Conservation (phyloP, 2,888 invertebrate species). For the Hetaerina titia region DNA sequence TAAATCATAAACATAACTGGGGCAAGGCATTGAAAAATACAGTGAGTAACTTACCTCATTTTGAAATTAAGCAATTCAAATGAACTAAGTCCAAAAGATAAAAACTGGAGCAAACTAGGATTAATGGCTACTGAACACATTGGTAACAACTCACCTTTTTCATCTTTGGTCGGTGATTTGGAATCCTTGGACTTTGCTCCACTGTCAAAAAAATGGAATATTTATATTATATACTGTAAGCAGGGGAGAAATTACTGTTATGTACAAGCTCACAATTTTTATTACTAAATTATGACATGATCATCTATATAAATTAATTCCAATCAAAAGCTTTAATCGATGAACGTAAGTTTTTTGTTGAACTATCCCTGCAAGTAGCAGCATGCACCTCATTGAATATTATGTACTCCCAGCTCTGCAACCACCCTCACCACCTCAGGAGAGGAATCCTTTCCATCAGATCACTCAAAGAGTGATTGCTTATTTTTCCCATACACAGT, state of each 20-base stretch:
- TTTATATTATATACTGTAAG: neutral
- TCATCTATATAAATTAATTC: neutral
- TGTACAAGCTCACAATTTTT: neutral
- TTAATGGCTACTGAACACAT: neutral
- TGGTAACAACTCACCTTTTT: slow-evolving; percentile 70
- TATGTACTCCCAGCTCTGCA: slow-evolving; percentile 42
- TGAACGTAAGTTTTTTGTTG: slow-evolving; percentile 51
- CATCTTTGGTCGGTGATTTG: slow-evolving; percentile 69
- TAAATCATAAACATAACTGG: too few relatives aligned
- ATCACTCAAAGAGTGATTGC: neutral
- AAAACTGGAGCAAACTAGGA: neutral
- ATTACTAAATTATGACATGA: neutral
- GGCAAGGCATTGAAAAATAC: too few relatives aligned
- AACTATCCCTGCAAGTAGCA: slow-evolving; percentile 66
- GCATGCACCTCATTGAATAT: slow-evolving; percentile 53
- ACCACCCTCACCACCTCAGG: slow-evolving; percentile 54
- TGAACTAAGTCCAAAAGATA: neutral
- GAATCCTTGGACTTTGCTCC: slow-evolving; percentile 62
- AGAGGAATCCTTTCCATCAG: slow-evolving; percentile 27
- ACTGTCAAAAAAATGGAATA: slow-evolving; percentile 62
- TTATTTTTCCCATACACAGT: slow-evolving; percentile 42
- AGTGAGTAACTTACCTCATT: too few relatives aligned
- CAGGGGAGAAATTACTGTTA: neutral
- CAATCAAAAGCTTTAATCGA: neutral
- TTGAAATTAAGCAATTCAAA: neutral